Percentiles rank a stretch among this genome's conserved stretches.
These are phyloP conservation scores for Lethenteron reissneri DNA, from an alignment of 2,113 vertebrate species.

Conservation along the genomic window DNA sequence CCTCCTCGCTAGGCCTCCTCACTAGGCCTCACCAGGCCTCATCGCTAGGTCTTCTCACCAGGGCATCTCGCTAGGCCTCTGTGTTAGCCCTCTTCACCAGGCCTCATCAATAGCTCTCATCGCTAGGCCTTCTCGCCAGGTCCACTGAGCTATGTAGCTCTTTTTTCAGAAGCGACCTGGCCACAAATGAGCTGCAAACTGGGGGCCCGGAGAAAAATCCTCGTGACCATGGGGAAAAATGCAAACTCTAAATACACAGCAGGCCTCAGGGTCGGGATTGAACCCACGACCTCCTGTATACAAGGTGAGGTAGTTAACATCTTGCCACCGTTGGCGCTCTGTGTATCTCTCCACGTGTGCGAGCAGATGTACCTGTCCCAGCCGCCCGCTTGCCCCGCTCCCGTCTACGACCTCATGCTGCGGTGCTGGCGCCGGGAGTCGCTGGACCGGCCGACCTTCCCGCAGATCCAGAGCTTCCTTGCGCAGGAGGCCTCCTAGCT, in stretches of 20 bases:
- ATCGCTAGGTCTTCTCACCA: too few relatives aligned
- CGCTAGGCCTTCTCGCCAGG: too few relatives aligned
- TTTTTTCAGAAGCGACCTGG: too few relatives aligned
- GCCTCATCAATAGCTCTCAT: too few relatives aligned
- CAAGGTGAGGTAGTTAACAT: neutral
- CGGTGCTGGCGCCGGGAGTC: neutral
- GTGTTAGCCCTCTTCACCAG: too few relatives aligned
- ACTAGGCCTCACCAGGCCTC: too few relatives aligned
- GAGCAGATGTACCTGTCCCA: neutral
- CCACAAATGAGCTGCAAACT: neutral
- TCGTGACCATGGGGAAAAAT: neutral
- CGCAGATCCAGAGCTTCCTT: neutral
- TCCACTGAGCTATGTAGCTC: too few relatives aligned
- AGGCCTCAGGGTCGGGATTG: neutral
- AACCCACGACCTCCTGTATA: neutral
- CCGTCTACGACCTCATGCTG: neutral
- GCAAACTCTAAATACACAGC: neutral
- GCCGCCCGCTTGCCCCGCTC: neutral
- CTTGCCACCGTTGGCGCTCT: neutral
- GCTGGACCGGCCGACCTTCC: neutral
- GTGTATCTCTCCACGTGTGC: neutral
- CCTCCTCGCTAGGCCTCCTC: too few relatives aligned
- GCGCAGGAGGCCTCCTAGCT: neutral
- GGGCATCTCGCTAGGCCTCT: too few relatives aligned
- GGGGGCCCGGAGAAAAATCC: neutral